Evolutionary conservation across 64 coral and sea anemone species (phyloP).

Genomic region (Exaiptasia diaphana): DNA sequence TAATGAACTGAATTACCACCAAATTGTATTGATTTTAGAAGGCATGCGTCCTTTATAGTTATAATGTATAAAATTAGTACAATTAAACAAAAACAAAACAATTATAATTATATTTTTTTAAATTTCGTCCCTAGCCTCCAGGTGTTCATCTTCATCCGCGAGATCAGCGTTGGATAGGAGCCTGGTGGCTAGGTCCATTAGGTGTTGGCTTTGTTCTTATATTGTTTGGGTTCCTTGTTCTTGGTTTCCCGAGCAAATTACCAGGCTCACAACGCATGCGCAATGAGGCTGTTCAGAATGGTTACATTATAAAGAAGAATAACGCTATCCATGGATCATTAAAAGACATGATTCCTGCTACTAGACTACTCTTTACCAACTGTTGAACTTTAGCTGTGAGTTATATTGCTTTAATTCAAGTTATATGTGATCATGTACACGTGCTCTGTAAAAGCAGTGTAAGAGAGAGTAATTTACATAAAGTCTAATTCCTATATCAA

Average conservation of each 20-base stretch:
- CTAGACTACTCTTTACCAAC: conserved; percentile 11
- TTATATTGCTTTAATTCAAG: not conserved
- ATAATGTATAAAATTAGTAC: not conserved
- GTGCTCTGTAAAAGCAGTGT: not conserved
- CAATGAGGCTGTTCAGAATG: conserved; percentile 29
- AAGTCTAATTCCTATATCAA: not conserved
- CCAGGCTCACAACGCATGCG: not conserved
- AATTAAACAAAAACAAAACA: not conserved
- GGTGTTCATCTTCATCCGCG: not conserved
- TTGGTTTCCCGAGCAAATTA: conserved; percentile 31
- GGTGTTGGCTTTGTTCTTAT: not conserved
- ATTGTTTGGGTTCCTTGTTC: not conserved
- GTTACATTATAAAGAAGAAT: not conserved
- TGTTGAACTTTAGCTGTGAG: no score
- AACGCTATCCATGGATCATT: conserved; percentile 26
- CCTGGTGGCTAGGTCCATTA: conserved; percentile 52
- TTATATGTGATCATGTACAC: no score
- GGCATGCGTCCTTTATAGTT: no score
- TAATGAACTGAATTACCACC: no score
- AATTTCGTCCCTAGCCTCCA: not conserved
- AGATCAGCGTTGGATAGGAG: conserved; percentile 47
- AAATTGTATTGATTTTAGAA: no score
- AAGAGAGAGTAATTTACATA: not conserved
- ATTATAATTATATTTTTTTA: not conserved
- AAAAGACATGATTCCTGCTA: conserved; percentile 51